Conservation (phyloP, 2,888 invertebrate species). For the Blastobasis lacticolella region DNA sequence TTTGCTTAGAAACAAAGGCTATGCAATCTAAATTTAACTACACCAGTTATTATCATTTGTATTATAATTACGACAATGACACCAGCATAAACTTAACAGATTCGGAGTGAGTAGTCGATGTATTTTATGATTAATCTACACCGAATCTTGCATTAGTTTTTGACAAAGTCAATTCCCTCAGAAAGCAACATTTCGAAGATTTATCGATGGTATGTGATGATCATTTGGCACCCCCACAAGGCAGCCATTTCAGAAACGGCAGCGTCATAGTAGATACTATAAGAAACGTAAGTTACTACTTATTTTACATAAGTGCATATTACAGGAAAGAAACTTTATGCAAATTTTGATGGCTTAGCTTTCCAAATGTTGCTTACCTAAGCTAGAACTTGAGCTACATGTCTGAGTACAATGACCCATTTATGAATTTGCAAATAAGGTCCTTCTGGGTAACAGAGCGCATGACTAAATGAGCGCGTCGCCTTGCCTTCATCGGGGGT, state of each 20-base stretch:
- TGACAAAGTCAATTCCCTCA: conserved; percentile 22
- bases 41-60: conserved; percentile 68
- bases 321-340: no score
- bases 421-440: no score
- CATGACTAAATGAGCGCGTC: no score
- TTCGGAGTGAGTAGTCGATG: conserved; percentile 64
- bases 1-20: conserved; percentile 81
- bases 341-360: no score
- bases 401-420: no score
- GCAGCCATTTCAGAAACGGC: conserved; percentile 62
- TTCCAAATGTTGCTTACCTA: no score
- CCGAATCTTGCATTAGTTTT: no score
- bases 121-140: not conserved
- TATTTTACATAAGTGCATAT: no score
- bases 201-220: conserved; percentile 76
- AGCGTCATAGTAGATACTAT: conserved; percentile 70
- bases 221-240: conserved; percentile 62
- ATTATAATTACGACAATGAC: conserved; percentile 21
- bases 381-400: no score
- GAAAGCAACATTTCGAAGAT: conserved; percentile 63
- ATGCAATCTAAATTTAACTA: conserved; percentile 78
- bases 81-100: conserved; percentile 51
- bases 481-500: no score
- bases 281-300: conserved; percentile 50
- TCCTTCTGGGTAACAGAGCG: no score